phyloP scores from a whole-genome alignment of 2,113 vertebrate species.

The Pica pica region DNA sequence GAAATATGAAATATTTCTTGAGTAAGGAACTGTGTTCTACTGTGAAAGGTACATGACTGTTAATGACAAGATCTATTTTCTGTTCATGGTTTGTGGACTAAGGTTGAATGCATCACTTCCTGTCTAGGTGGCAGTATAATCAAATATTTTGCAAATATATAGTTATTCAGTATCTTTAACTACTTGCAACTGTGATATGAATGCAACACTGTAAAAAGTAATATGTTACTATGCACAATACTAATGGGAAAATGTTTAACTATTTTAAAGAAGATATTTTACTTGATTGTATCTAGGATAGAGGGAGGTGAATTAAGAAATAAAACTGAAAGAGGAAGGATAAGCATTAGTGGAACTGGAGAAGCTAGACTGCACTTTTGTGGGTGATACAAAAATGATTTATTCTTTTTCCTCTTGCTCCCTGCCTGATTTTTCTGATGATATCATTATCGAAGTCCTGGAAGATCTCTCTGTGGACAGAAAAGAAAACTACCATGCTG shows the following conservation, averaged over 20 bases:
- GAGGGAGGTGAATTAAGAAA: neutral
- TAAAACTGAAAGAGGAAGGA: neutral
- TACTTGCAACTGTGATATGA: neutral
- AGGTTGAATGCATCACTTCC: neutral
- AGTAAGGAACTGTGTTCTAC: neutral
- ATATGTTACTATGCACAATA: neutral
- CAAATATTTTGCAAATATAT: neutral
- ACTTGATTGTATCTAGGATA: neutral
- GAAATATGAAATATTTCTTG: neutral
- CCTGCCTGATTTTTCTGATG: neutral
- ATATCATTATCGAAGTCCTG: neutral
- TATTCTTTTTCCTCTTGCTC: neutral
- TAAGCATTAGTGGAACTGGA: neutral
- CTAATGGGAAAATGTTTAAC: neutral
- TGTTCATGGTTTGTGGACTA: neutral
- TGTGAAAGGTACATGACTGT: neutral
- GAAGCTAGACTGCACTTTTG: neutral
- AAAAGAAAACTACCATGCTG: neutral
- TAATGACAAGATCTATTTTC: neutral
- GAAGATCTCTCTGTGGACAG: neutral
- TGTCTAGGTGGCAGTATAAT: neutral
- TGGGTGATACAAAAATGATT: neutral
- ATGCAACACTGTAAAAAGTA: neutral
- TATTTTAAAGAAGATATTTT: neutral
- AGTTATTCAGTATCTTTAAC: neutral